A percentile compares a stretch with the other conserved stretches of the same genome.
These are phyloP conservation scores for Seira ritae DNA, from an alignment of 2,888 invertebrate genomes.

Conservation along the genomic window DNA sequence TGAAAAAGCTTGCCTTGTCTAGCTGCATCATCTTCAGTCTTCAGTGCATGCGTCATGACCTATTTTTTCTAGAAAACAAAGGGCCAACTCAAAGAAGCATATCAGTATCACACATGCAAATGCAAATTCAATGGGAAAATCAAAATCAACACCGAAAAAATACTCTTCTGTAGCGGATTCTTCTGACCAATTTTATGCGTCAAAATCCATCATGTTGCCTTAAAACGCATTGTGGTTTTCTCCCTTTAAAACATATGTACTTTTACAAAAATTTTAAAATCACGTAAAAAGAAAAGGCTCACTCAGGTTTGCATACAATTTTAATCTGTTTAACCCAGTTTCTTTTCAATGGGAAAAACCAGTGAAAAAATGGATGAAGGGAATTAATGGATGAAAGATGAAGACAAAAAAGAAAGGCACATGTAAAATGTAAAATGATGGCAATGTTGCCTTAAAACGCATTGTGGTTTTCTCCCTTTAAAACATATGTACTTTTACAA, in stretches of 20 bases:
- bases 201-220: neutral
- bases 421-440: neutral
- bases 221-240: neutral
- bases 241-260: neutral
- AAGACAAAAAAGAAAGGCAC: neutral
- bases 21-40: no score
- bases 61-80: no score
- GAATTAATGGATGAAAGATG: neutral
- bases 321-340: slow-evolving; percentile 7
- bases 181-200: neutral
- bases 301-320: slow-evolving; percentile 1
- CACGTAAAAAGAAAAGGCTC: no score
- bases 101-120: no score
- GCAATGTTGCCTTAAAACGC: neutral
- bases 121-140: neutral
- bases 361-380: neutral
- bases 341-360: no score
- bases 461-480: neutral
- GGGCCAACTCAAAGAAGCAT: no score
- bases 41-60: no score
- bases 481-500: neutral
- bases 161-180: neutral
- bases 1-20: no score
- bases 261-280: no score
- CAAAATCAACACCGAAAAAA: slow-evolving; percentile 6